A percentile compares a stretch with the other conserved stretches of the same genome.
phyloP scores from a whole-genome alignment of 2,113 vertebrate species.

The Trachemys scripta region DNA sequence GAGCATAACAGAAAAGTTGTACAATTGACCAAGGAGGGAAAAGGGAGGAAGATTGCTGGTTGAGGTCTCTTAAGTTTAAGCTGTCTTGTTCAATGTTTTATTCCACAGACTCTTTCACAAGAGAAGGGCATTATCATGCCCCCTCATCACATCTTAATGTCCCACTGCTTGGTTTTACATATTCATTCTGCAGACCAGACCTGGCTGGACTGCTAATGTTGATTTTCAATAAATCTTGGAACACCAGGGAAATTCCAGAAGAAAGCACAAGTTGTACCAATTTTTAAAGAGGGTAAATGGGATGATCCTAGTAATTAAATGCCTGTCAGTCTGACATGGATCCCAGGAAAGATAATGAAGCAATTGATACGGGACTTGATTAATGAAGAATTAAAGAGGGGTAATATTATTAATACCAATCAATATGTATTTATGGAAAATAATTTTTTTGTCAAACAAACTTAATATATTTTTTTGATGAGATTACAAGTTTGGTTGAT shows the following conservation, averaged over 20 bases:
- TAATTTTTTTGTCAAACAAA: not conserved
- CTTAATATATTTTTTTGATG: not conserved
- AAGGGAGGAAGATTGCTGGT: not conserved
- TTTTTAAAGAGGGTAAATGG: not conserved
- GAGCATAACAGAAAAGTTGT: not conserved
- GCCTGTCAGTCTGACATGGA: not conserved
- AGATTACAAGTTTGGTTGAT: not conserved
- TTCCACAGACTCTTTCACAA: not conserved
- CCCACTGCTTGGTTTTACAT: not conserved
- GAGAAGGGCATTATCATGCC: not conserved
- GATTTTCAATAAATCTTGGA: not conserved
- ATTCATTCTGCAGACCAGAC: not conserved
- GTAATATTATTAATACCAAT: not conserved
- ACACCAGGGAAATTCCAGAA: not conserved
- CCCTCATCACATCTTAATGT: not conserved
- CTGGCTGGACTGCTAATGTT: not conserved
- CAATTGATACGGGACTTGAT: not conserved
- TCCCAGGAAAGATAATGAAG: not conserved
- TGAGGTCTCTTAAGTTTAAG: rapidly evolving
- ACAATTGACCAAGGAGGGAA: not conserved
- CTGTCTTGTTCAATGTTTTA: not conserved
- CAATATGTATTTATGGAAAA: not conserved
- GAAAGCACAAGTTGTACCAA: not conserved
- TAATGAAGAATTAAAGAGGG: not conserved
- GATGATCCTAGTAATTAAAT: not conserved